Evolutionary conservation across 2,888 invertebrate genomes (phyloP), one percentile per base, ranked within the genome.

Genomic region (Sinopyrophorus schimmeli): DNA sequence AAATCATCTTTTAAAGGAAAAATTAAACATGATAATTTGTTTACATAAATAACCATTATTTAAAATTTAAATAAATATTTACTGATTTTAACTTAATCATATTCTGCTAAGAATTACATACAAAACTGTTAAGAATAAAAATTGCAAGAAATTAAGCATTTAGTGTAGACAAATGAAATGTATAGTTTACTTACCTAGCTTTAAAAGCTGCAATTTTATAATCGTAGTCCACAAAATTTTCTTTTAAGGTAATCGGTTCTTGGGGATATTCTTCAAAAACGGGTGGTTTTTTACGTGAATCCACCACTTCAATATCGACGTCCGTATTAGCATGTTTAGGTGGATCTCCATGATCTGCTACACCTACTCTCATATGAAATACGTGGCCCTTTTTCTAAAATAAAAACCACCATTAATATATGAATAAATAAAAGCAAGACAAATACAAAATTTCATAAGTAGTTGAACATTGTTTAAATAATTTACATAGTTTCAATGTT

Each of bases 251-350:
- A 51, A 86, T 84, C 53, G 83, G 80, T 42, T 79, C 76, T 47
- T 74, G 65, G n/a, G 81, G 80, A 54, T 78, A 77, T 56, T 77
- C 76, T 38, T 80, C 79, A 65, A 92, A 90, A 31, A 81, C 79
- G 20, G 90, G 92, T 56, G 86, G 86, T 72, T 89, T 91, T 76
- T 87, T 90, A 71, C 86, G 87, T n/a, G 89, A 89, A 65, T 88
- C 89, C 3, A 92, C 89, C 16, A 95, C 89, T 55, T 83, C 82
- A 57, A 96, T 89, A 59, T 87, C 84, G 53, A 96, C 81, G 67
- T 86, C 86, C 53, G 89, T 92, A 39, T 81, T 79, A 55, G 84
- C 84, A 63, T 81, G 80, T 63, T 82, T 82, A 5, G 81, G 77
- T 6, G 76, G 77, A 11, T 73, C 72, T 1, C 92, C 92, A 70